These are phyloP conservation scores for Thripadectes ignobilis DNA, from an alignment of 2,797 vertebrate genomes.

Conservation along the genomic window DNA sequence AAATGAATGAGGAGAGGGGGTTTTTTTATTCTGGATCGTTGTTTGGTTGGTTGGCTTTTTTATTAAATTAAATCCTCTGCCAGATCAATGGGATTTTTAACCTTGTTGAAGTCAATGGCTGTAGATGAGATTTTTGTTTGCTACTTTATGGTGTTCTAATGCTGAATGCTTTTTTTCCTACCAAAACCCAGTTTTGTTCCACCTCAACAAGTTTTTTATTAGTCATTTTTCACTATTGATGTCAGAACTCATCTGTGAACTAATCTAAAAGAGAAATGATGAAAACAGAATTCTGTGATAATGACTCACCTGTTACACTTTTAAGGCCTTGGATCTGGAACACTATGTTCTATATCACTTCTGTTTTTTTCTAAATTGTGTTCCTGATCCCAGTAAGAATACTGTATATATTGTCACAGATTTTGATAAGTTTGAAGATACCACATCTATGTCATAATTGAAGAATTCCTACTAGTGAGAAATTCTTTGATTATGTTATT, in stretches of 20 bases:
- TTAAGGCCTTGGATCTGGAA: neutral
- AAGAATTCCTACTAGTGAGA: neutral
- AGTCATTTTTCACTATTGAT: neutral
- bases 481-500: neutral
- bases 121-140: neutral
- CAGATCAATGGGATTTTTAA: neutral
- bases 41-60: neutral
- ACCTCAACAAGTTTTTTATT: neutral
- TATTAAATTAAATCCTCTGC: neutral
- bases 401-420: neutral
- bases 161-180: neutral
- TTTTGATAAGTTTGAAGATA: neutral
- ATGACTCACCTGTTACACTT: neutral
- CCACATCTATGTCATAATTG: neutral
- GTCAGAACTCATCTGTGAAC: neutral
- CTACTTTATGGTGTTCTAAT: neutral
- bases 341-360: neutral
- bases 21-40: neutral
- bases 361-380: neutral
- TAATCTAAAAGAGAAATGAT: neutral
- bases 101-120: neutral
- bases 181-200: neutral
- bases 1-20: neutral
- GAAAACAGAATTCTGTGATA: neutral
- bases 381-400: neutral